These are phyloP conservation scores for Eulithis testata DNA, from an alignment of 2,888 invertebrate genomes.

Conservation along the genomic window DNA sequence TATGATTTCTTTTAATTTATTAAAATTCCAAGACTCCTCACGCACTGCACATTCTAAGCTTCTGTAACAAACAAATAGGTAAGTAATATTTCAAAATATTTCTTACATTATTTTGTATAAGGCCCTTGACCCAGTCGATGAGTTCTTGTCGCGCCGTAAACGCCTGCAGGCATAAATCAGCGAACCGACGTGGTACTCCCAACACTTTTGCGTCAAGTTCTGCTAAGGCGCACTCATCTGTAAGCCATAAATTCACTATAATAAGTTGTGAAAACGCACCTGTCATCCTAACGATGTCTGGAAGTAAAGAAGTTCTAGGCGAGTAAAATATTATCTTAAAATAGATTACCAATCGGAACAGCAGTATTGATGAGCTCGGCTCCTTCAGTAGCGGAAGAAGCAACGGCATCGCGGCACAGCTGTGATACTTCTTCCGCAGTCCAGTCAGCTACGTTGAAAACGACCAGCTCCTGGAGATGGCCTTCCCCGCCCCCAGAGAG, in stretches of 20 bases:
- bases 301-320: neutral
- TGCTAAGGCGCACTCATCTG: conserved; percentile 65
- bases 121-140: conserved; percentile 75
- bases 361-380: conserved; percentile 61
- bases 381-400: conserved; percentile 53
- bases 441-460: conserved; percentile 78
- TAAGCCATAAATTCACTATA: neutral
- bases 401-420: conserved; percentile 63
- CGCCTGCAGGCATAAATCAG: conserved; percentile 73
- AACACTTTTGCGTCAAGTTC: conserved; percentile 63
- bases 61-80: too few species aligned
- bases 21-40: too few species aligned
- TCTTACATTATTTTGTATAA: conserved; percentile 62
- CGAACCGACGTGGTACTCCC: conserved; percentile 67
- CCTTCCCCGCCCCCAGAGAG: conserved; percentile 59
- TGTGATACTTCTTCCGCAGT: conserved; percentile 69
- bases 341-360: conserved; percentile 57
- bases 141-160: conserved; percentile 74
- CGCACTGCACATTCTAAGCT: too few species aligned
- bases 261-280: too few species aligned
- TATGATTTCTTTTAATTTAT: too few species aligned
- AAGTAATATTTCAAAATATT: neutral
- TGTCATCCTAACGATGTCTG: too few species aligned
- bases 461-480: conserved; percentile 60
- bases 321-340: neutral